Evolutionary conservation across 1,140 invertebrate genomes (phyloP).

Genomic region (Anastrepha obliqua): DNA sequence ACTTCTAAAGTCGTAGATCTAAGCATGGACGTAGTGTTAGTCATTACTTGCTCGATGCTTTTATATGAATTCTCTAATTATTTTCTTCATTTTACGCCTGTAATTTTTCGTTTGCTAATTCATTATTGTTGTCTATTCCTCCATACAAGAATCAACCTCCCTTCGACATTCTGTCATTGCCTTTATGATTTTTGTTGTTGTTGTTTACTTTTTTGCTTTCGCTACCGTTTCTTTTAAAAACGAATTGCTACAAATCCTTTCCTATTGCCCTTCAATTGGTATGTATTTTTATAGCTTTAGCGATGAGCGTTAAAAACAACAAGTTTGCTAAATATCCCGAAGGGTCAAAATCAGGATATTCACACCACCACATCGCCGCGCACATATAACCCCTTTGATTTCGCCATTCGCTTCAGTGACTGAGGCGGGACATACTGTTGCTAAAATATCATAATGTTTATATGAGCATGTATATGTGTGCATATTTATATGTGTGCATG

Average conservation of each 20-base stretch:
- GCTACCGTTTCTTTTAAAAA: conserved; percentile 22
- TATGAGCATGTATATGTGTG: neutral
- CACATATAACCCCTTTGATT: neutral
- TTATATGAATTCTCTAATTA: neutral
- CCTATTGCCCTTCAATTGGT: neutral
- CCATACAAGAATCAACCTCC: neutral
- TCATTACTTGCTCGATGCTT: too few species aligned
- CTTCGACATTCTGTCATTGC: neutral
- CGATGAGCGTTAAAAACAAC: conserved; percentile 49
- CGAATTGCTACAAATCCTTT: conserved; percentile 29
- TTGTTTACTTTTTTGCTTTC: conserved; percentile 10
- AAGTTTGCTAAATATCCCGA: conserved; percentile 52
- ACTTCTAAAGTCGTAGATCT: too few species aligned
- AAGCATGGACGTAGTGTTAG: too few species aligned
- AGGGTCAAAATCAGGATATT: conserved; percentile 53
- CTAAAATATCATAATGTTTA: too few species aligned
- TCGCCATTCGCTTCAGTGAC: neutral
- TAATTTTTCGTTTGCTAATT: neutral
- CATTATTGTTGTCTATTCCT: neutral
- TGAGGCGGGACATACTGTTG: neutral
- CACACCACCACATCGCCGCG: neutral
- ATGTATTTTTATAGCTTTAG: conserved; percentile 39
- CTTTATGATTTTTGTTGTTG: conserved; percentile 32
- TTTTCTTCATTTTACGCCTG: neutral
- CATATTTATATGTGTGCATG: neutral